Conservation (phyloP, 2,113 vertebrate species). For the Sinocyclocheilus anshuiensis region DNA sequence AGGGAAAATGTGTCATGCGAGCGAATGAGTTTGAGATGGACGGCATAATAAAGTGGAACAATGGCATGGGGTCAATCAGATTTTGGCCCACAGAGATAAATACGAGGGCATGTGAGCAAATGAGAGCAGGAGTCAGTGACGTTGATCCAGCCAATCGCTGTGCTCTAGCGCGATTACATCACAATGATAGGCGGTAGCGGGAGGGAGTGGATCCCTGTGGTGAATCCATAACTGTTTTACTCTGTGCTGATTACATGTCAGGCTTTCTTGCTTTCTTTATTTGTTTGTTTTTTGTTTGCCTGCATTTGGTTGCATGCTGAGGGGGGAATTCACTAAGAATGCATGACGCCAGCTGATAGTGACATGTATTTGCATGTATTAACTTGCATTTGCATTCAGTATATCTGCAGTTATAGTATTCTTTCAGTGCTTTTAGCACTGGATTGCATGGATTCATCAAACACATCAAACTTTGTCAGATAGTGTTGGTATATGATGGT, state of each 20-base stretch:
- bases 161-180: background rate
- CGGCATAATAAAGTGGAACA: conserved; percentile 9
- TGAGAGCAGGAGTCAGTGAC: background rate
- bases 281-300: background rate
- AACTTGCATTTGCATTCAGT: background rate
- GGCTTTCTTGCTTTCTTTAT: background rate
- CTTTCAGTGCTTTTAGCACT: background rate
- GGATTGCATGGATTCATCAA: background rate
- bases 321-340: background rate
- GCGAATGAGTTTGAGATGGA: background rate
- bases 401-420: background rate
- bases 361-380: background rate
- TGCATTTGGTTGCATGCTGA: background rate
- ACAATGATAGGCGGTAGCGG: background rate
- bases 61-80: conserved; percentile 22
- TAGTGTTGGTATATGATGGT: conserved; percentile 22
- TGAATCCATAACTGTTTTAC: conserved; percentile 10
- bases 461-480: conserved; percentile 29
- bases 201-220: background rate
- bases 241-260: conserved; percentile 7
- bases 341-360: background rate
- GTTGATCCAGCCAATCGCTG: background rate
- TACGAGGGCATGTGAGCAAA: background rate
- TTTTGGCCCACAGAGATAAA: background rate
- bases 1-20: background rate